phyloP scores from a whole-genome alignment of 2,797 vertebrate genomes.

The Moxostoma hubbsi region DNA sequence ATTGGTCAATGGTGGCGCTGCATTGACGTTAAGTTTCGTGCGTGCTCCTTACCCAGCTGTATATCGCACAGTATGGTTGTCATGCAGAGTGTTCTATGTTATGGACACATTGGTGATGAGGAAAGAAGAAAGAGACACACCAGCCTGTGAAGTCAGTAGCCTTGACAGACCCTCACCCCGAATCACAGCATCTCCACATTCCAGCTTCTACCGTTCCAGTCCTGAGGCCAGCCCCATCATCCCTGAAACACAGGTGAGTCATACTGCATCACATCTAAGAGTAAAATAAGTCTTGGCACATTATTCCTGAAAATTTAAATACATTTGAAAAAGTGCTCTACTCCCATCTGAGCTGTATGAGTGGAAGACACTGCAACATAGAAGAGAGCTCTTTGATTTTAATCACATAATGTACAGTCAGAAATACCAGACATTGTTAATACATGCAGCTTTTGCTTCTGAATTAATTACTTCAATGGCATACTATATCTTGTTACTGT shows the following conservation, averaged over 20 bases:
- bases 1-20: constrained; percentile 92
- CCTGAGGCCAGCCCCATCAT: constrained; percentile 93
- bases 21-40: constrained; percentile 90
- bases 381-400: not conserved
- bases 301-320: constrained; percentile 4
- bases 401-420: constrained; percentile 9
- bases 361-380: constrained; percentile 27
- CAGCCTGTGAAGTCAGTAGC: constrained; percentile 93
- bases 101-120: constrained; percentile 98
- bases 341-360: constrained; percentile 20
- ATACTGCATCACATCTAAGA: constrained; percentile 49
- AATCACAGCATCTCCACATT: constrained; percentile 91
- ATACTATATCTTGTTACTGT: constrained; percentile 2
- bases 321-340: constrained; percentile 13
- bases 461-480: constrained; percentile 22
- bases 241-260: constrained; percentile 95
- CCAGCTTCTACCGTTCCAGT: constrained; percentile 92
- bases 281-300: not conserved
- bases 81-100: constrained; percentile 96
- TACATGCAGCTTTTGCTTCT: constrained; percentile 3
- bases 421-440: not conserved
- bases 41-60: constrained; percentile 90
- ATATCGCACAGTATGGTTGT: constrained; percentile 93
- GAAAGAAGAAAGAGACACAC: constrained; percentile 92
- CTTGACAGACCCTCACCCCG: constrained; percentile 90